A percentile compares a stretch with the other conserved stretches of the same genome.
These are phyloP conservation scores for Eudasyphora cyanicolor DNA, from an alignment of 2,888 invertebrate genomes.

Conservation along the genomic window DNA sequence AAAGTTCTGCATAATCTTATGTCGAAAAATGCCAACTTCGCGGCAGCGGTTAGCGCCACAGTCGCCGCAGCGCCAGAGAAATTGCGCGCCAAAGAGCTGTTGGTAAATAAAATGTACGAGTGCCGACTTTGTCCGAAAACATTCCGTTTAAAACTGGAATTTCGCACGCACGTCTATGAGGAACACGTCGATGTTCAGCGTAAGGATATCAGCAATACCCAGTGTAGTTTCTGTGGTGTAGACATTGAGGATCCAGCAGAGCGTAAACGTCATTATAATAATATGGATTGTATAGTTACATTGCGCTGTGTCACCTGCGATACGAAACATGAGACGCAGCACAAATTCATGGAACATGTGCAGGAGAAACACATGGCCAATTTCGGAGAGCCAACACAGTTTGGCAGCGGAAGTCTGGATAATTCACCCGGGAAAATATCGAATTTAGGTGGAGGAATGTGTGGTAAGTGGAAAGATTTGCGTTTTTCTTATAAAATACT, in stretches of 20 bases:
- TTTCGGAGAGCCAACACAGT: conserved; percentile 61
- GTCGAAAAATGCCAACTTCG: conserved; percentile 70
- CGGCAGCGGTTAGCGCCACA: conserved; percentile 65
- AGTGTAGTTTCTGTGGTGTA: conserved; percentile 78
- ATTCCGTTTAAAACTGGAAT: conserved; percentile 79
- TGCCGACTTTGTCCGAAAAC: conserved; percentile 79
- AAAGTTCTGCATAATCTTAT: conserved; percentile 75
- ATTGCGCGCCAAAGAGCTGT: conserved; percentile 78
- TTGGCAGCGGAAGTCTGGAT: conserved; percentile 64
- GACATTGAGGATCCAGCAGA: conserved; percentile 79
- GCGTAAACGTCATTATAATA: conserved; percentile 79
- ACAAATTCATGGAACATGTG: conserved; percentile 79
- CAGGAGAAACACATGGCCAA: conserved; percentile 78
- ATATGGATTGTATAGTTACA: conserved; percentile 79
- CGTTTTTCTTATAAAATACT: no score
- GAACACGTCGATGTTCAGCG: conserved; percentile 79
- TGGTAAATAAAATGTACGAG: conserved; percentile 79
- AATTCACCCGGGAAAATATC: conserved; percentile 71
- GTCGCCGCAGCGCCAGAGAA: conserved; percentile 73
- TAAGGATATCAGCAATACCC: conserved; percentile 77
- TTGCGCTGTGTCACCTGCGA: conserved; percentile 79
- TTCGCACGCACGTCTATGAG: conserved; percentile 79
- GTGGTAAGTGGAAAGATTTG: no score
- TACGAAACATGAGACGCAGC: conserved; percentile 78
- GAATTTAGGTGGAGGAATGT: conserved; percentile 37